These are phyloP conservation scores for Coenobita brevimanus DNA, from an alignment of 1,140 invertebrate species.

Conservation along the genomic window DNA sequence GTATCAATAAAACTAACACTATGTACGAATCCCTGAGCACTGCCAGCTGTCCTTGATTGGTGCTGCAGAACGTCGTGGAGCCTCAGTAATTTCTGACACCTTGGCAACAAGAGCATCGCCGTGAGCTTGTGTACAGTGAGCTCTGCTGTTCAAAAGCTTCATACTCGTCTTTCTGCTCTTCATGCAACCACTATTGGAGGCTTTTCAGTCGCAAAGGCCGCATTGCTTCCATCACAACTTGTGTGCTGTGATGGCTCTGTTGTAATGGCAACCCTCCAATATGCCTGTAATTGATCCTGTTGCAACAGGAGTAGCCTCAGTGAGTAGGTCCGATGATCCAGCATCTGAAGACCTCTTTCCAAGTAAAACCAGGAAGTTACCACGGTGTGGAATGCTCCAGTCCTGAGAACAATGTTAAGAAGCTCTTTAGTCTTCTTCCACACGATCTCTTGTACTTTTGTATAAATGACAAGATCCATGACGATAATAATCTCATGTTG, in stretches of 20 bases:
- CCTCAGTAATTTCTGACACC: neutral
- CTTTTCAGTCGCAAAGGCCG: neutral
- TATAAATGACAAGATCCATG: slow-evolving; percentile 16
- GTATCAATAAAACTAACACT: neutral
- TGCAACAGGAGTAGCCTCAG: neutral
- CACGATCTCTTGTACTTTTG: slow-evolving; percentile 7
- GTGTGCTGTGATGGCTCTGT: slow-evolving; percentile 20
- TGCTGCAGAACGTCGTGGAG: neutral
- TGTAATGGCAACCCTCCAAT: neutral
- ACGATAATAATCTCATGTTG: neutral
- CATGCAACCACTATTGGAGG: neutral
- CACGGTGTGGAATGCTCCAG: neutral
- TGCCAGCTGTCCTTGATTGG: neutral
- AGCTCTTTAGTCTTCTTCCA: slow-evolving; percentile 9
- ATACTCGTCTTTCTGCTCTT: neutral
- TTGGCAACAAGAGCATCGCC: neutral
- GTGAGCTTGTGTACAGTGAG: neutral
- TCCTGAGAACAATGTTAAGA: neutral
- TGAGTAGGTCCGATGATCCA: neutral
- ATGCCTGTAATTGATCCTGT: neutral
- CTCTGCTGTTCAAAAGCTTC: neutral
- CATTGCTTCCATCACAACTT: slow-evolving; percentile 21
- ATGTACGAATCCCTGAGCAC: slow-evolving; percentile 9
- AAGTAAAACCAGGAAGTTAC: neutral
- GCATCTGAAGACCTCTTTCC: neutral